Evolutionary conservation across 2,888 invertebrate species (phyloP), one percentile per base, ranked within the genome.

Genomic region (Anaspis maculata): DNA sequence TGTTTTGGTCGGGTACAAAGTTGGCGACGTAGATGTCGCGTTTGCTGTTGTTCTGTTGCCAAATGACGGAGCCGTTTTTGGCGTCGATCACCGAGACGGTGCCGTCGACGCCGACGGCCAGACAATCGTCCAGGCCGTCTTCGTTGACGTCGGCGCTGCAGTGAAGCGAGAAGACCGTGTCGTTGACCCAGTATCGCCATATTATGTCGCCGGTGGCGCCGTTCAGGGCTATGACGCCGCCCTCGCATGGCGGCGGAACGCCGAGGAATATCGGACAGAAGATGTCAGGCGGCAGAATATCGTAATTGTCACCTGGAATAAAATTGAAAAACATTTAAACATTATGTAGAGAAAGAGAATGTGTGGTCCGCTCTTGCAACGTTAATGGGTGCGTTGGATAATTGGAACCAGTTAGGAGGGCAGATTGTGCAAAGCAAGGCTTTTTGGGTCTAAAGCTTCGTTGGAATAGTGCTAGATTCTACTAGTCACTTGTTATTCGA

Each of bases 161-260:
- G 49, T 82, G 78, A 15, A 87, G 54, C 1, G 77, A 77, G 58
- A 80, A 84, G 11, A 87, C 73, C 44, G 83, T 79, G 47, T 83
- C 80, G 21, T 74, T 68, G 3, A 79, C 70, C 76, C 83, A 84
- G 44, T 76, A 73, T 23, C 76, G 74, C 87, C 87, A 88, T 9
- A 86, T 50, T n/a, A 76, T 72, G 16, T 71, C 65, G 1, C 88
- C 88, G 23, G 72, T 77, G 13, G 54, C 59, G 1, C 87, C 88
- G 58, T 86, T 77, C n/a, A 87, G 55, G 0, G 83, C 84, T 43
- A 85, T 64, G 6, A 85, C 69, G 4, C 87, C 86, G 3, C 86
- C 87, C 42, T 78, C 73, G 56, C 87, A 88, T 1, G 77, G 77
- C 3, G 65, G 56, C 31, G 72, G 69, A 6, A 77, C 76, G 28